Percentiles rank a stretch among this genome's conserved stretches.
phyloP scores from a whole-genome alignment of 2,797 vertebrate species.

The Danio albolineatus region DNA sequence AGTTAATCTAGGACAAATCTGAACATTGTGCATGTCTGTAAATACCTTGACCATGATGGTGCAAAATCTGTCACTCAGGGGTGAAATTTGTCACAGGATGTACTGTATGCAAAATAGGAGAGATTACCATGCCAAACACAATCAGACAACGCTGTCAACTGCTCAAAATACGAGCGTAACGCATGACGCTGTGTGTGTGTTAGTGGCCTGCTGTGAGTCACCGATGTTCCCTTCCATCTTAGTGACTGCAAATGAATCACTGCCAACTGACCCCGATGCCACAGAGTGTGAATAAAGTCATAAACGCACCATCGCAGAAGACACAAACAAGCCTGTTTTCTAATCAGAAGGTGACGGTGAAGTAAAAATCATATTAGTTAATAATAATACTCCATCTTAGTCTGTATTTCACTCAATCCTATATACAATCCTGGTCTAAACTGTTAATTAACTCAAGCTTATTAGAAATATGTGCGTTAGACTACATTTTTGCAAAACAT shows the following conservation, averaged over 20 bases:
- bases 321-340: background rate
- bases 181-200: slow-evolving; percentile 27
- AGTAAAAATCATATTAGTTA: background rate
- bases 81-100: slow-evolving; percentile 21
- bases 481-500: no score
- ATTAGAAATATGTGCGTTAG: no score
- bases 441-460: no score
- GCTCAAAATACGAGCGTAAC: slow-evolving; percentile 26
- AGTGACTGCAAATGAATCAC: slow-evolving; percentile 39
- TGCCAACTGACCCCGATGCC: slow-evolving; percentile 51
- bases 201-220: slow-evolving; percentile 43
- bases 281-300: slow-evolving; percentile 29
- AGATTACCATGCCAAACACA: slow-evolving; percentile 20
- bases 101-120: slow-evolving; percentile 11
- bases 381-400: background rate
- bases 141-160: slow-evolving; percentile 35
- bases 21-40: slow-evolving; percentile 1
- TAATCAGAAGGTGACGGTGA: background rate
- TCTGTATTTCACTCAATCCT: no score
- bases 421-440: no score
- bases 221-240: slow-evolving; percentile 45
- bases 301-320: slow-evolving; percentile 19
- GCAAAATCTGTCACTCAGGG: slow-evolving; percentile 5
- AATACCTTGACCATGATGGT: slow-evolving; percentile 23
- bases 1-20: slow-evolving; percentile 21